Conservation (phyloP, 2,888 invertebrate genomes). For the Steinernema carpocapsae region DNA sequence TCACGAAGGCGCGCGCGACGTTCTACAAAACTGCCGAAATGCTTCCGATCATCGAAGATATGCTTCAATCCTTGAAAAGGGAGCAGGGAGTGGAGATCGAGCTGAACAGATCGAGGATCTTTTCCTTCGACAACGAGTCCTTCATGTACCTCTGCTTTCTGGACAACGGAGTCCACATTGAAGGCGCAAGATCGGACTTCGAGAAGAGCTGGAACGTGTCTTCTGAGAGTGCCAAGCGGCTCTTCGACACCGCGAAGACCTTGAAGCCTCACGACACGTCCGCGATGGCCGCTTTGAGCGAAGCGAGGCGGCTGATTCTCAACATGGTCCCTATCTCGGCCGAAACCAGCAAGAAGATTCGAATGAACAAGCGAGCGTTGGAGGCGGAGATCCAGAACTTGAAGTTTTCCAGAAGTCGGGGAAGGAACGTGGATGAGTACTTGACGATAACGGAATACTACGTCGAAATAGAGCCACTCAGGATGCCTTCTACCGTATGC, state of each 20-base stretch:
- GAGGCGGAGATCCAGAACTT: not conserved
- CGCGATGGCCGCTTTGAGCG: slow-evolving; percentile 15
- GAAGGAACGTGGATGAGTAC: slow-evolving; percentile 29
- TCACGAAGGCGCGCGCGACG: slow-evolving; percentile 49
- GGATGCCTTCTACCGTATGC: slow-evolving; percentile 46
- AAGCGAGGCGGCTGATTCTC: not conserved
- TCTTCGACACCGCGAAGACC: not conserved
- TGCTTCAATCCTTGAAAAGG: not conserved
- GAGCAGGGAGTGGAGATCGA: slow-evolving; percentile 24
- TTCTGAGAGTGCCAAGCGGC: not conserved
- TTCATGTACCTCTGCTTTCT: slow-evolving; percentile 46
- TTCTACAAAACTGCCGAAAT: slow-evolving; percentile 38
- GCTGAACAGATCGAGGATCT: slow-evolving; percentile 39
- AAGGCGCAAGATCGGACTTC: not conserved
- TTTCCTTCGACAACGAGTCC: slow-evolving; percentile 49
- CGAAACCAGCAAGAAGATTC: not conserved
- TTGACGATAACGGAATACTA: slow-evolving; percentile 4
- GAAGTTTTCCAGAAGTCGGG: not conserved
- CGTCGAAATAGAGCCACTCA: slow-evolving; percentile 14
- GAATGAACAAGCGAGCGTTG: not conserved
- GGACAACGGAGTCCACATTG: not conserved
- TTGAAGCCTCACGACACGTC: not conserved
- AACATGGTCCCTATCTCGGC: not conserved
- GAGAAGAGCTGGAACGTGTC: not conserved
- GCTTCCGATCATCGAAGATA: not conserved